These are phyloP conservation scores for Leptopilina drosophilae DNA, from an alignment of 2,888 invertebrate genomes.

Conservation along the genomic window DNA sequence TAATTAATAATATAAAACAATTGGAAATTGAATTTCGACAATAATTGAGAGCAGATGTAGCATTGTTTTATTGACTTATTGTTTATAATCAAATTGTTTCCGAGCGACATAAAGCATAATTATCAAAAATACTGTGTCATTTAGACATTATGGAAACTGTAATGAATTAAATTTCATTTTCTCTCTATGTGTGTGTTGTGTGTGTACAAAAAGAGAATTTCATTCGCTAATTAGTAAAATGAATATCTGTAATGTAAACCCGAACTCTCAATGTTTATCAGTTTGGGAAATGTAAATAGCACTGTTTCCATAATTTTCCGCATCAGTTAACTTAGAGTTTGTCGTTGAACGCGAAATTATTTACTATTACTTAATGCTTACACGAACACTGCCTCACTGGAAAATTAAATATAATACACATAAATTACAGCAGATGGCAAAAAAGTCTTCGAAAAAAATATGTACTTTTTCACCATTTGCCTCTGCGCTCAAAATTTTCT, in stretches of 20 bases:
- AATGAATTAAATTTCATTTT: slow-evolving; percentile 20
- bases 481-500: no score
- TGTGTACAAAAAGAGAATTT: slow-evolving; percentile 10
- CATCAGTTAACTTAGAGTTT: slow-evolving; percentile 26
- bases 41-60: not conserved
- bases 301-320: slow-evolving; percentile 27
- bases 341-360: not conserved
- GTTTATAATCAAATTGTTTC: not conserved
- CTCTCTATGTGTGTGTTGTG: not conserved
- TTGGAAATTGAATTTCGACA: not conserved
- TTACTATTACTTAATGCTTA: slow-evolving; percentile 21
- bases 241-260: slow-evolving; percentile 36
- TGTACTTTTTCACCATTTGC: no score
- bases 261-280: slow-evolving; percentile 40
- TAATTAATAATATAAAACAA: no score
- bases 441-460: no score
- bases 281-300: slow-evolving; percentile 27
- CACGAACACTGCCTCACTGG: not conserved
- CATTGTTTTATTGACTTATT: not conserved
- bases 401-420: not conserved
- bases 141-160: slow-evolving; percentile 1
- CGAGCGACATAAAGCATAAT: slow-evolving; percentile 3
- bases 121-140: not conserved
- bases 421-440: no score
- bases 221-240: slow-evolving; percentile 34